Evolutionary conservation across 2,888 invertebrate genomes (phyloP), one percentile per base, ranked within the genome.

Genomic region (Mycalesis mineus): DNA sequence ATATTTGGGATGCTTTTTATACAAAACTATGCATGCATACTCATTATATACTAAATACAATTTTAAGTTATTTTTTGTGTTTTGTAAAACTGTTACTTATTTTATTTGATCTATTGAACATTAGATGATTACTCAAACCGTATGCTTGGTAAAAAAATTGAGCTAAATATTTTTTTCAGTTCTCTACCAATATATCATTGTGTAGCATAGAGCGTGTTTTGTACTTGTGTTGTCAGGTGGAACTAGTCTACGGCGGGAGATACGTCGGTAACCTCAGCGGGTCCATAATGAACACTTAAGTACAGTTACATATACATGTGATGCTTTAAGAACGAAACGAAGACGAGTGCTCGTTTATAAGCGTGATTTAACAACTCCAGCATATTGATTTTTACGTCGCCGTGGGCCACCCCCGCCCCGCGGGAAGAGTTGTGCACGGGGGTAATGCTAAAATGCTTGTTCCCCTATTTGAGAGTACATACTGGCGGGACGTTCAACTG

Each of bases 341-440:
- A 90, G 91, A 91, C 91, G 90, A 90, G 89, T 89, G 84, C 88
- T 89, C 89, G 88, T 89, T 90, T 90, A 90, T 90, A 90, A 90
- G 90, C 92, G 93, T 93, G 93, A 93, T 93, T 93, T 93, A 93
- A 93, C 92, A 92, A 93, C 93, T 92, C 92, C 92, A 92, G 92
- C 92, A 93, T 91, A 91, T 91, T 90, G 90, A 90, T 90, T 90
- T 90, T 90, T 90, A 90, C 90, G 89, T 88, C 89, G 89, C 88
- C 88, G 88, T 87, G 87, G 88, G 88, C 84, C 87, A 83, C 78
- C 82, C 85, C 85, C 82, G 84, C 85, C 80, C 83, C 85, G 83
- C 87, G 87, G 88, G 89, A 88, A 88, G 89, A 88, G 89, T 88
- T 89, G 88, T 87, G 88, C 89, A 88, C 88, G 88, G 89, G 89